phyloP scores from a whole-genome alignment of 2,113 vertebrate species.

The Glaucomys volans region DNA sequence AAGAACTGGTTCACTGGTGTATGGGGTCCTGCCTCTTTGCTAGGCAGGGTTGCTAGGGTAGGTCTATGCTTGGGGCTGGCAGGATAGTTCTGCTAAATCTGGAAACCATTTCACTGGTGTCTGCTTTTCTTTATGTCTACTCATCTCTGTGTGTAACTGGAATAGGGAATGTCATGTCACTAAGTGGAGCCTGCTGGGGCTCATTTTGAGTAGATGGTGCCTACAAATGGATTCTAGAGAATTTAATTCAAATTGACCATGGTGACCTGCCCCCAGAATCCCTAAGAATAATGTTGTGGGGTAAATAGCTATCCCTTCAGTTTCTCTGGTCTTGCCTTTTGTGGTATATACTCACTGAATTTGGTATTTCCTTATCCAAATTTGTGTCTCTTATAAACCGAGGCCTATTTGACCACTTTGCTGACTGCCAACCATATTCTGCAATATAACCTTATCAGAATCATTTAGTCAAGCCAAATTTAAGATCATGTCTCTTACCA shows the following conservation, averaged over 20 bases:
- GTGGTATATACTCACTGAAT: slow-evolving; percentile 20
- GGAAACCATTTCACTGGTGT: background rate
- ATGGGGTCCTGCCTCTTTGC: background rate
- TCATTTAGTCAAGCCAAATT: background rate
- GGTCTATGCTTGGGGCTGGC: too few species aligned
- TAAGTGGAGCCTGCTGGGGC: too few species aligned
- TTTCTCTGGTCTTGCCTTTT: slow-evolving; percentile 19
- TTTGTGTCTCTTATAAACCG: slow-evolving; percentile 14
- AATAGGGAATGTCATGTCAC: too few species aligned
- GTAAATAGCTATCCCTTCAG: background rate
- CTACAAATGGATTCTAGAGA: background rate
- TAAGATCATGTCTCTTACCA: background rate
- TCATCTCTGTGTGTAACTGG: background rate
- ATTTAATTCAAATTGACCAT: background rate
- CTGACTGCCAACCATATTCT: slow-evolving; percentile 16
- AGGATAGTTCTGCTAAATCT: background rate
- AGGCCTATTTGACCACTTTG: slow-evolving; percentile 3
- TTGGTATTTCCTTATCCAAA: slow-evolving; percentile 42
- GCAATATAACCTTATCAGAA: background rate
- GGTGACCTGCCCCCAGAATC: background rate
- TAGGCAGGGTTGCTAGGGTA: background rate
- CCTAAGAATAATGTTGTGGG: background rate
- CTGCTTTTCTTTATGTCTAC: background rate
- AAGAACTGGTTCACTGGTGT: background rate
- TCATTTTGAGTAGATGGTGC: background rate